These are phyloP conservation scores for Boloria euphrosyne DNA, from an alignment of 2,888 invertebrate species.

Conservation along the genomic window DNA sequence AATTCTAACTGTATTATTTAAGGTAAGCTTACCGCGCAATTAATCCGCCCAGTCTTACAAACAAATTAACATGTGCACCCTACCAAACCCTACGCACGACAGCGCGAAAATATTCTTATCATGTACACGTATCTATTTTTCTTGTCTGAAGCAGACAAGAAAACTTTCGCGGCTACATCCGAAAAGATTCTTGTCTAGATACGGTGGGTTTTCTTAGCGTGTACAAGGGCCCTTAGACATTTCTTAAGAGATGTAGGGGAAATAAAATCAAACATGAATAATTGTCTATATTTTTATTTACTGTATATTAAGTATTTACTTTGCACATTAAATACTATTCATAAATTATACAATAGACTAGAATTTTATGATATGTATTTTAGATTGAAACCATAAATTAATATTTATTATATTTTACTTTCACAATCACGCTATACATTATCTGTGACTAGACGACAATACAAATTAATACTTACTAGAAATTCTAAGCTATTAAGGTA, in stretches of 20 bases:
- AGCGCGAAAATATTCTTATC: no score
- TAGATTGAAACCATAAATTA: conserved; percentile 34
- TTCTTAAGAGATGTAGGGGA: background rate
- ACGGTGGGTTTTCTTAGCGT: no score
- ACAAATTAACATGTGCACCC: no score
- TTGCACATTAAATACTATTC: conserved; percentile 26
- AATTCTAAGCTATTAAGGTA: conserved; percentile 6
- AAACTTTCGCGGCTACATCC: no score
- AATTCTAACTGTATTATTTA: no score
- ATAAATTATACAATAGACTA: conserved; percentile 32
- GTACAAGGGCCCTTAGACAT: no score
- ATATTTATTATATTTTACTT: background rate
- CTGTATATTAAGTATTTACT: conserved; percentile 19
- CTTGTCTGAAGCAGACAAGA: no score
- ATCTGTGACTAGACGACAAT: background rate
- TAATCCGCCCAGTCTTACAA: no score
- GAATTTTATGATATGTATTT: conserved; percentile 43
- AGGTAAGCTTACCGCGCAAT: no score
- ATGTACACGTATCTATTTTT: no score
- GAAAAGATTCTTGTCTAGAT: no score
- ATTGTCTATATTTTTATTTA: conserved; percentile 18
- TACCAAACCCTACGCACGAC: no score
- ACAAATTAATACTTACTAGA: background rate
- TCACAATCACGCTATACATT: conserved; percentile 12
- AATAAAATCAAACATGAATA: background rate